Evolutionary conservation across 2,888 invertebrate genomes (phyloP).

Genomic region (Autographa gamma): DNA sequence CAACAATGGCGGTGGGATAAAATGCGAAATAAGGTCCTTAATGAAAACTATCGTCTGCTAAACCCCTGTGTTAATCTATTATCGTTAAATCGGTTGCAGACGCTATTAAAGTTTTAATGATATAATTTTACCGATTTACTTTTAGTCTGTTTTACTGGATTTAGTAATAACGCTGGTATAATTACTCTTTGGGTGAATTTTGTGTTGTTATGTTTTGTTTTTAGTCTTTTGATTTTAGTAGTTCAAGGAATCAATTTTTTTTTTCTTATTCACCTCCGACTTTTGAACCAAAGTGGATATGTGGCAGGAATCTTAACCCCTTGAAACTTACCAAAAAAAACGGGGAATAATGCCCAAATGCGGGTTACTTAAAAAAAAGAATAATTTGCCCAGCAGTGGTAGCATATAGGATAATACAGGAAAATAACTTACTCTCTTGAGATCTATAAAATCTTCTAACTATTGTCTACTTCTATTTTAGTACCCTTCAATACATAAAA

Average conservation of each 20-base stretch:
- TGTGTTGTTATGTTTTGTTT: slow-evolving; percentile 16
- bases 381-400: too few relatives aligned
- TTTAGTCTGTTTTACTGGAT: slow-evolving; percentile 41
- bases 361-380: too few relatives aligned
- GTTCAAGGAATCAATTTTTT: neutral
- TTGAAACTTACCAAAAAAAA: too few relatives aligned
- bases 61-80: slow-evolving; percentile 70
- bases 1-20: slow-evolving; percentile 68
- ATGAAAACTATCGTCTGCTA: slow-evolving; percentile 75
- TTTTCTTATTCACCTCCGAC: too few relatives aligned
- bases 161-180: slow-evolving; percentile 35
- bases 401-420: too few relatives aligned
- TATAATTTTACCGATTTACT: slow-evolving; percentile 50
- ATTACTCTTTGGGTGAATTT: slow-evolving; percentile 49
- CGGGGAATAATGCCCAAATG: too few relatives aligned
- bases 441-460: too few relatives aligned
- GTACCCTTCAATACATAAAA: neutral
- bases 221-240: neutral
- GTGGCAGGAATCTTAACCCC: too few relatives aligned
- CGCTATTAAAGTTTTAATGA: slow-evolving; percentile 64
- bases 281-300: too few relatives aligned
- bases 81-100: slow-evolving; percentile 74
- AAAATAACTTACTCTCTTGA: too few relatives aligned
- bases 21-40: slow-evolving; percentile 74
- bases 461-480: neutral